Percentiles rank a stretch among this genome's conserved stretches.
Conservation (phyloP, 2,113 vertebrate genomes). For the Columba livia region DNA sequence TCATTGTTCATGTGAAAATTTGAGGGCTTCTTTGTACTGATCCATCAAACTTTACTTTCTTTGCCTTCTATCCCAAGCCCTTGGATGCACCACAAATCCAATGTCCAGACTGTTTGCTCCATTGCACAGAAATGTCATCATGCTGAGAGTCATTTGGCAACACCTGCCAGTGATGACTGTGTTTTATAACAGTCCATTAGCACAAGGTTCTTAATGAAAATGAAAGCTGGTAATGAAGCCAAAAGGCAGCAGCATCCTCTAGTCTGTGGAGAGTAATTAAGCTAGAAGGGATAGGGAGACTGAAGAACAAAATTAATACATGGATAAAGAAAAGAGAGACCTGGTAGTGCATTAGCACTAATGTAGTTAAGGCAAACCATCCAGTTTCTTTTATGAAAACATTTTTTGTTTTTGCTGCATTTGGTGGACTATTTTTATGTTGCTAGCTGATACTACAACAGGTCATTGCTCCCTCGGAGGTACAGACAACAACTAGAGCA, state of each 20-base stretch:
- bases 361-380: conserved; percentile 49
- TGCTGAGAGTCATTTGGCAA: conserved; percentile 69
- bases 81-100: conserved; percentile 18
- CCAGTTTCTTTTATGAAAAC: conserved; percentile 15
- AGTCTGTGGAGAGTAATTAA: conserved; percentile 75
- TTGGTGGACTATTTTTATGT: conserved; percentile 4
- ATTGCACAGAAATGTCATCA: conserved; percentile 69
- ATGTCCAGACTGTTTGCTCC: conserved; percentile 60
- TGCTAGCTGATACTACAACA: conserved; percentile 33
- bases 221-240: conserved; percentile 80
- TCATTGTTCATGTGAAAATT: neutral
- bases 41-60: neutral
- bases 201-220: conserved; percentile 79
- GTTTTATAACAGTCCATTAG: conserved; percentile 79
- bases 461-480: conserved; percentile 23
- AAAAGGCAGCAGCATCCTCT: conserved; percentile 72
- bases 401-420: conserved; percentile 9
- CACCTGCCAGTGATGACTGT: conserved; percentile 70
- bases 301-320: conserved; percentile 71
- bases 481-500: conserved; percentile 7
- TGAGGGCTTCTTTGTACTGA: neutral
- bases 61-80: neutral
- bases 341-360: conserved; percentile 50
- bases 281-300: conserved; percentile 29
- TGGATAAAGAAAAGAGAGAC: conserved; percentile 61